Evolutionary conservation across 2,888 invertebrate genomes (phyloP).

Genomic region (Nysson spinosus): DNA sequence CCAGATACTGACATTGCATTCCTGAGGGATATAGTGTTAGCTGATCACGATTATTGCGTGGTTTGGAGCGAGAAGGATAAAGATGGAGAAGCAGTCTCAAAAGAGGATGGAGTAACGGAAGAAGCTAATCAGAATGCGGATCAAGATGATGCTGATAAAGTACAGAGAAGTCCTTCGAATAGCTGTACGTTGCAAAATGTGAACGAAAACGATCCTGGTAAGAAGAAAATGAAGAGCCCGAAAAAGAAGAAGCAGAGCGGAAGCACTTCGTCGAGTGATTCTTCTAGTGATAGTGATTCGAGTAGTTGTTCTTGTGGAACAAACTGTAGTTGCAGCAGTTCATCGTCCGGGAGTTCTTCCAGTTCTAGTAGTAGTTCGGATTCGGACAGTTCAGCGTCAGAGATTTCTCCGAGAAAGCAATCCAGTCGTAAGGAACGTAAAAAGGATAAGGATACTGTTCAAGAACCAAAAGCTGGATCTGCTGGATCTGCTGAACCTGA

Average conservation of each 20-base stretch:
- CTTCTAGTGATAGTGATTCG: constrained; percentile 87
- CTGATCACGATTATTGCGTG: constrained; percentile 87
- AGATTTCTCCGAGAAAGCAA: constrained; percentile 75
- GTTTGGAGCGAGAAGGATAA: constrained; percentile 67
- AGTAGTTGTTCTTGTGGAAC: constrained; percentile 89
- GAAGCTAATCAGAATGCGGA: constrained; percentile 39
- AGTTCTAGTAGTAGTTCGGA: constrained; percentile 81
- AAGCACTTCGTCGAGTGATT: constrained; percentile 85
- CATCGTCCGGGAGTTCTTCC: constrained; percentile 83
- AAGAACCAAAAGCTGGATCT: constrained; percentile 79
- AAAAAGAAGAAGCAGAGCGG: constrained; percentile 74
- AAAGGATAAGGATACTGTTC: constrained; percentile 71
- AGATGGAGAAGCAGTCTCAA: constrained; percentile 6
- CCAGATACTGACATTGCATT: constrained; percentile 58
- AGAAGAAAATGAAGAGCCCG: constrained; percentile 71
- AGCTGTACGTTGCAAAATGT: constrained; percentile 64
- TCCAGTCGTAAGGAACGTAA: constrained; percentile 75
- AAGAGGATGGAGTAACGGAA: constrained; percentile 45
- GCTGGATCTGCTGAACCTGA: constrained; percentile 78
- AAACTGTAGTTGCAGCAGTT: constrained; percentile 89
- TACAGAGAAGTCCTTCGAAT: constrained; percentile 51
- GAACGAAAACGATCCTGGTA: constrained; percentile 50
- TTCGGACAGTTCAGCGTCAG: constrained; percentile 82
- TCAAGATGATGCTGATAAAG: constrained; percentile 41
- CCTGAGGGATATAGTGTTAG: constrained; percentile 73